phyloP scores from a whole-genome alignment of 1,140 invertebrate genomes.

The Drosophila albomicans region DNA sequence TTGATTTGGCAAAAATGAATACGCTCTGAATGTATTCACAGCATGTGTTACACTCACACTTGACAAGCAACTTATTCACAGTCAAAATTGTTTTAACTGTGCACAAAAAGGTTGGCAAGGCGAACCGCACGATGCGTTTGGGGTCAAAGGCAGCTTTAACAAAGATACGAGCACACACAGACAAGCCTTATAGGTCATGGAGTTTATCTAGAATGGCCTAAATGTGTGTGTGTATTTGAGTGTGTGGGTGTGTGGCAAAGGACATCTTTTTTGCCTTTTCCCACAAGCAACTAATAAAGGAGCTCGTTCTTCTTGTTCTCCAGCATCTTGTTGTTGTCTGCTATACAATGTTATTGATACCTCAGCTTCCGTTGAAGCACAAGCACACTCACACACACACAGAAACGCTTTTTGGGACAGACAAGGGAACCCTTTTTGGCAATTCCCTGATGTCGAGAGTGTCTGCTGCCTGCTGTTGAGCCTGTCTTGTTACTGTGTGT shows the following conservation, averaged over 20 bases:
- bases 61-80: slow-evolving; percentile 43
- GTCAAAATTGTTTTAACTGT: slow-evolving; percentile 67
- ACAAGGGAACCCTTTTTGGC: slow-evolving; percentile 73
- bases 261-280: slow-evolving; percentile 63
- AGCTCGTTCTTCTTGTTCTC: slow-evolving; percentile 30
- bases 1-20: slow-evolving; percentile 10
- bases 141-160: slow-evolving; percentile 33
- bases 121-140: slow-evolving; percentile 3
- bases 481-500: slow-evolving; percentile 11
- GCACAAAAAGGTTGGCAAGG: slow-evolving; percentile 37
- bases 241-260: slow-evolving; percentile 34
- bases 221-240: slow-evolving; percentile 26
- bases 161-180: slow-evolving; percentile 17
- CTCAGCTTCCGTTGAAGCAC: slow-evolving; percentile 55
- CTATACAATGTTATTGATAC: slow-evolving; percentile 81
- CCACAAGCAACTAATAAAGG: slow-evolving; percentile 62
- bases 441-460: slow-evolving; percentile 61
- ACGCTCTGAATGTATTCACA: slow-evolving; percentile 29
- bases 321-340: slow-evolving; percentile 23
- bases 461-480: slow-evolving; percentile 27
- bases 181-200: slow-evolving; percentile 8
- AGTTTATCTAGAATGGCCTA: slow-evolving; percentile 28
- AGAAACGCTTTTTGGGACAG: slow-evolving; percentile 19
- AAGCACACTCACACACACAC: slow-evolving; percentile 8
- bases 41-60: slow-evolving; percentile 19